Conservation (phyloP, 2,113 vertebrate species). For the Meleagris gallopavo region DNA sequence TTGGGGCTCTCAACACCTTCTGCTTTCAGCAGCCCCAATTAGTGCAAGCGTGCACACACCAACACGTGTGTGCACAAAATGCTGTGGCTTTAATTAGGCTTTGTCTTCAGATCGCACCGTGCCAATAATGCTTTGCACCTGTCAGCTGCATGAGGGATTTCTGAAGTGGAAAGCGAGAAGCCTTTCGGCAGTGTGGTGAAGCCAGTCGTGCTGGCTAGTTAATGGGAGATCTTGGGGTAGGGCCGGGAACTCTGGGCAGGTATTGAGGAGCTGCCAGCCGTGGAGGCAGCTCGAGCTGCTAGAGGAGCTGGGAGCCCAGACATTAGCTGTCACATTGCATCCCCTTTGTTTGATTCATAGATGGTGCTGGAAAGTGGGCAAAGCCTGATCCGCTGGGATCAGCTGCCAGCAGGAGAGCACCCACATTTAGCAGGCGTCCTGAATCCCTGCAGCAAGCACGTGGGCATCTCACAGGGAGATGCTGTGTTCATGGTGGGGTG, state of each 20-base stretch:
- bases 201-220: background rate
- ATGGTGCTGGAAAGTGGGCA: background rate
- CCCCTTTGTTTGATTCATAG: background rate
- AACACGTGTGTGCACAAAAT: fast-evolving
- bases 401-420: background rate
- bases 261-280: background rate
- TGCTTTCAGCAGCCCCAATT: background rate
- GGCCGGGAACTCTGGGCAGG: background rate
- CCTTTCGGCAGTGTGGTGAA: background rate
- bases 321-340: fast-evolving
- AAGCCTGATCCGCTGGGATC: background rate
- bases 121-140: background rate
- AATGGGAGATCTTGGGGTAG: background rate
- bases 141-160: background rate
- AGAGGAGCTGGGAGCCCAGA: background rate
- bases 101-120: background rate
- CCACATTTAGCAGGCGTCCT: background rate
- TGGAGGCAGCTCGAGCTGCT: background rate
- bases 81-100: background rate
- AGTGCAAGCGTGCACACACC: background rate
- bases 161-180: background rate
- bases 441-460: background rate
- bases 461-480: background rate
- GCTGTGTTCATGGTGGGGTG: fast-evolving
- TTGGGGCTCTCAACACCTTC: background rate